Percentiles rank a stretch among this genome's conserved stretches.
Evolutionary conservation across 2,113 vertebrate species (phyloP).

Genomic region (Poeciliopsis retropinna): DNA sequence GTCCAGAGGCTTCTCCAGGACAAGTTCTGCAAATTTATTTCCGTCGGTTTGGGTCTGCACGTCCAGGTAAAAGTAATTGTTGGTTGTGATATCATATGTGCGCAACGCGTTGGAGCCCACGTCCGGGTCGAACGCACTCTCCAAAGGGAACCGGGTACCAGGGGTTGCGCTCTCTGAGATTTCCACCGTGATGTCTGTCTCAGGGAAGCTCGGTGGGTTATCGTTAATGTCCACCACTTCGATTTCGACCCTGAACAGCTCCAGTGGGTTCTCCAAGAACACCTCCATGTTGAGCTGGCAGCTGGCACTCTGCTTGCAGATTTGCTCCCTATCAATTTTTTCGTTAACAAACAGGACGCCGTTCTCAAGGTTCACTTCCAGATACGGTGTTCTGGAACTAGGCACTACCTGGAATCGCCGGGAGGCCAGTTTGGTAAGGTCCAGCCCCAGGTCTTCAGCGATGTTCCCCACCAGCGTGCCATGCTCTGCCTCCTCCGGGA

Average conservation of each 20-base stretch:
- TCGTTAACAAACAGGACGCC: constrained; percentile 93
- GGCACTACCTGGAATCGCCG: constrained; percentile 95
- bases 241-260: constrained; percentile 95
- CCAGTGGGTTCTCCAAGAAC: constrained; percentile 94
- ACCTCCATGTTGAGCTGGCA: constrained; percentile 97
- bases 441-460: constrained; percentile 97
- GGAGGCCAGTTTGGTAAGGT: constrained; percentile 96
- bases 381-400: constrained; percentile 90
- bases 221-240: constrained; percentile 98
- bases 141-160: constrained; percentile 94
- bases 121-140: constrained; percentile 97
- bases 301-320: constrained; percentile 92
- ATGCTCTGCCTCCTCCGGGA: constrained; percentile 95
- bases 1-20: constrained; percentile 93
- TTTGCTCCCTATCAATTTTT: constrained; percentile 94
- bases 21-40: constrained; percentile 94
- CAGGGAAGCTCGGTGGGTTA: constrained; percentile 94
- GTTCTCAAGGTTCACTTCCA: constrained; percentile 96
- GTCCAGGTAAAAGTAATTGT: constrained; percentile 94
- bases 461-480: constrained; percentile 98
- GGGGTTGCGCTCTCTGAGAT: constrained; percentile 98
- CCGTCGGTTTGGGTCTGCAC: constrained; percentile 96
- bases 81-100: constrained; percentile 95
- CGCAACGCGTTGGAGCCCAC: constrained; percentile 96
- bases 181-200: constrained; percentile 94